Conservation (phyloP, 2,888 invertebrate species). For the Hylaea fasciaria region DNA sequence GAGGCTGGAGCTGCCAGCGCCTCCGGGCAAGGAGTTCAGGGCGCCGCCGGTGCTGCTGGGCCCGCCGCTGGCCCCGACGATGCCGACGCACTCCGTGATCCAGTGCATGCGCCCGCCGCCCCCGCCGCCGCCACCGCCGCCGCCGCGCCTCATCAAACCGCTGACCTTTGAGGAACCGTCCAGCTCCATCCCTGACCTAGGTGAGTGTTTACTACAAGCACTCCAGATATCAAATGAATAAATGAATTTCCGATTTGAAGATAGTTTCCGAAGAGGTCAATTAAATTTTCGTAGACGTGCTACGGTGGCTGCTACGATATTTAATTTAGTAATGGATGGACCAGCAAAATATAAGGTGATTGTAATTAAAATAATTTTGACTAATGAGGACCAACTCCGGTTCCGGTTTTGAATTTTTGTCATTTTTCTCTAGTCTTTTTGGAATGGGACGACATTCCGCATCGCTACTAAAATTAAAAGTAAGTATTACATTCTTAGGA, state of each 20-base stretch:
- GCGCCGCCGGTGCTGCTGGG: constrained; percentile 76
- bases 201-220: constrained; percentile 81
- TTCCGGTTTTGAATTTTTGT: no score
- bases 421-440: background rate
- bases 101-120: constrained; percentile 83
- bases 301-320: constrained; percentile 18
- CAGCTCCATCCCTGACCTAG: constrained; percentile 94
- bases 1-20: constrained; percentile 78
- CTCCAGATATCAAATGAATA: background rate
- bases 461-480: no score
- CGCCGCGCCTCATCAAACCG: constrained; percentile 79
- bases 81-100: constrained; percentile 77
- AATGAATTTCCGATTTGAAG: constrained; percentile 2
- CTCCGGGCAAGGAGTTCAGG: constrained; percentile 79
- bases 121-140: constrained; percentile 82
- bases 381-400: no score
- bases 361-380: background rate
- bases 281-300: constrained; percentile 30
- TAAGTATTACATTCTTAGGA: no score
- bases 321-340: background rate
- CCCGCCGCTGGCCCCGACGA: constrained; percentile 56
- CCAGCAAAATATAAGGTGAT: background rate
- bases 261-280: constrained; percentile 13
- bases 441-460: background rate
- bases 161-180: constrained; percentile 91